A percentile compares a stretch with the other conserved stretches of the same genome.
Evolutionary conservation across 2,113 vertebrate genomes (phyloP).

Genomic region (Vombatus ursinus): DNA sequence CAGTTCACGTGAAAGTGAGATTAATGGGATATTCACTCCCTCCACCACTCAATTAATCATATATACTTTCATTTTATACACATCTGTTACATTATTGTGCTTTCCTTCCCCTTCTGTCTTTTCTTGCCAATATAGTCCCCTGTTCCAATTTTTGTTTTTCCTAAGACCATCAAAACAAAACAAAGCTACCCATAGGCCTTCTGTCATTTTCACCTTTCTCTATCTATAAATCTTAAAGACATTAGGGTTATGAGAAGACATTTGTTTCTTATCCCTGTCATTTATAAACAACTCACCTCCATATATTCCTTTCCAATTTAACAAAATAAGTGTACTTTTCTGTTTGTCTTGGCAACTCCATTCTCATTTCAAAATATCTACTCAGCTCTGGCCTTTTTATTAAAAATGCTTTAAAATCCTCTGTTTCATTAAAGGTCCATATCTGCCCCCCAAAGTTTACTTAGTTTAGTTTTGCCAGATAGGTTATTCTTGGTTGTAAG

Average conservation of each 20-base stretch:
- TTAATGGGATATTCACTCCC: not conserved
- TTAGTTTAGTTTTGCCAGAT: not conserved
- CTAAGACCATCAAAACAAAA: not conserved
- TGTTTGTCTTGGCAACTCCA: not conserved
- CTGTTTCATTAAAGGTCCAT: not conserved
- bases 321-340: not conserved
- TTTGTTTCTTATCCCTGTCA: not conserved
- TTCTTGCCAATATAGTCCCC: not conserved
- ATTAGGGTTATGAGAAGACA: not conserved
- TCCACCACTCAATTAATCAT: not conserved
- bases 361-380: not conserved
- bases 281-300: not conserved
- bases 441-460: not conserved
- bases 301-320: not conserved
- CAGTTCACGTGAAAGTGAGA: not conserved
- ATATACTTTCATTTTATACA: not conserved
- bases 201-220: not conserved
- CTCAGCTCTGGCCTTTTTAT: not conserved
- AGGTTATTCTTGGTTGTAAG: not conserved
- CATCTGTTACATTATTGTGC: not conserved
- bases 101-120: not conserved
- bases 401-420: not conserved
- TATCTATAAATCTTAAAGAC: not conserved
- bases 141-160: not conserved
- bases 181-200: not conserved